Percentiles rank a stretch among this genome's conserved stretches.
These are phyloP conservation scores for Anseranas semipalmata DNA, from an alignment of 2,113 vertebrate genomes.

Conservation along the genomic window DNA sequence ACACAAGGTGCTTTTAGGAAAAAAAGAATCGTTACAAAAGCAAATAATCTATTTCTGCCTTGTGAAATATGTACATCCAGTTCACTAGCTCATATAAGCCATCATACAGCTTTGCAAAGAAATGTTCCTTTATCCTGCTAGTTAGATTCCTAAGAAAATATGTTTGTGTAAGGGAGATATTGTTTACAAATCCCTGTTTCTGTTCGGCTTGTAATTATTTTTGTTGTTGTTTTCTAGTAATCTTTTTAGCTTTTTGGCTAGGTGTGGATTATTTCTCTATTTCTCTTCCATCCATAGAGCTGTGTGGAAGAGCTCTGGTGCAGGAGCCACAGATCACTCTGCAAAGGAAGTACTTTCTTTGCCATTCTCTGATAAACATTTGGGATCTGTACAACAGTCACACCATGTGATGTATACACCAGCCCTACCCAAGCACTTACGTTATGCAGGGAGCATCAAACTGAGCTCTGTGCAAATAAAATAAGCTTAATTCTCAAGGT, in stretches of 20 bases:
- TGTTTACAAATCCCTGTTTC: background rate
- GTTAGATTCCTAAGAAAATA: background rate
- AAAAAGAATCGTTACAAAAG: background rate
- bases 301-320: background rate
- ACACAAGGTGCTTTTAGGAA: background rate
- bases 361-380: accelerated
- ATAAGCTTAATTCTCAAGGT: background rate
- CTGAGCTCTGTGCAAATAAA: background rate
- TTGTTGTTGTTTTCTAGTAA: background rate
- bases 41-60: background rate
- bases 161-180: background rate
- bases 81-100: background rate
- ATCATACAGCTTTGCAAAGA: background rate
- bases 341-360: accelerated
- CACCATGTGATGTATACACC: background rate
- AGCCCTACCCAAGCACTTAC: background rate
- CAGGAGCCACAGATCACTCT: background rate
- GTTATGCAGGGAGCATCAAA: background rate
- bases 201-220: background rate
- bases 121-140: background rate
- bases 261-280: background rate
- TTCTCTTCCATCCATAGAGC: background rate
- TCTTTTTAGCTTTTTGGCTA: background rate
- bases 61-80: background rate
- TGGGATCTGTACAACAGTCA: background rate